These are phyloP conservation scores for Eulemur macaco DNA, from an alignment of 2,113 vertebrate species.

Conservation along the genomic window DNA sequence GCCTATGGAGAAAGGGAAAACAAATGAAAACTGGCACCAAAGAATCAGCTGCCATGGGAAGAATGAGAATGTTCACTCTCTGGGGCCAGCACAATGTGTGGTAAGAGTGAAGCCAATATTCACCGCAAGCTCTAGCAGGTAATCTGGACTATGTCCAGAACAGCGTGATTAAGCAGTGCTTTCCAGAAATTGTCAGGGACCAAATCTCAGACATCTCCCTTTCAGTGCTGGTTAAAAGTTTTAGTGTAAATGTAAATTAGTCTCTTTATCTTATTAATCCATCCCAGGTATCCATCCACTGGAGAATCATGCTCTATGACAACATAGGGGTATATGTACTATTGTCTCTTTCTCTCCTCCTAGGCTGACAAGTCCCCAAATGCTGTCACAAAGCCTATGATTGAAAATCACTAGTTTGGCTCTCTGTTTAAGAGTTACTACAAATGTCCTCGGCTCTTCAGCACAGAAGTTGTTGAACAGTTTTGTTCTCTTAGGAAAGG, in stretches of 20 bases:
- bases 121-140: not conserved
- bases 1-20: not conserved
- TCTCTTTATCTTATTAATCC: constrained; percentile 34
- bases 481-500: constrained; percentile 50
- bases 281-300: not conserved
- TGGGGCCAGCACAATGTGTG: not conserved
- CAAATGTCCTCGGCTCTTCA: not conserved
- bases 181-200: constrained; percentile 40
- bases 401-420: constrained; percentile 4
- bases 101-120: not conserved
- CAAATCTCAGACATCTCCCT: constrained; percentile 2
- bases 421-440: constrained; percentile 22
- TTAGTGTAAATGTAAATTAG: constrained; percentile 8
- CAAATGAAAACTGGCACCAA: constrained; percentile 13
- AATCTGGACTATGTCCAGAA: not conserved
- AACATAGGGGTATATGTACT: not conserved
- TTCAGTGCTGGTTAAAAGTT: not conserved
- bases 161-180: not conserved
- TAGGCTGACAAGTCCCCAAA: not conserved
- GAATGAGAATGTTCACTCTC: not conserved
- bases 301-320: not conserved
- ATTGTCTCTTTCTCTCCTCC: not conserved
- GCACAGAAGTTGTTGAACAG: not conserved
- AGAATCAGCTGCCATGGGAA: constrained; percentile 63
- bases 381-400: constrained; percentile 46